Evolutionary conservation across 2,888 invertebrate genomes (phyloP).

Genomic region (Odiellus spinosus): DNA sequence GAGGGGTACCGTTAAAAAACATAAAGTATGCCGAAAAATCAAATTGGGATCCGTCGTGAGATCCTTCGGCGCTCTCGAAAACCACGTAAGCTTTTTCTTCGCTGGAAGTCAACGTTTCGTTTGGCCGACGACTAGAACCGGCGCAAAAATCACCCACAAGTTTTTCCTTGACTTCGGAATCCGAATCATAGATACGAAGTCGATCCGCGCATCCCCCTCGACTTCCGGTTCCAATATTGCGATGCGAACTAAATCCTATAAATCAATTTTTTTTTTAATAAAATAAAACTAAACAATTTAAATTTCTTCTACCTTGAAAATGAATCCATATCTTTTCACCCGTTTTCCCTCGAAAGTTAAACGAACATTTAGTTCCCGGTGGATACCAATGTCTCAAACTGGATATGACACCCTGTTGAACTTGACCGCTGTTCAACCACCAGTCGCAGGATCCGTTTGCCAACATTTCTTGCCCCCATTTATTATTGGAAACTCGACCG

Average conservation of each 20-base stretch:
- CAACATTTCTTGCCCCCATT: background rate
- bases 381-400: slow-evolving; percentile 16
- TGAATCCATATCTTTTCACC: slow-evolving; percentile 10
- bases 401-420: slow-evolving; percentile 10
- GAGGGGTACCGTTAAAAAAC: slow-evolving; percentile 8
- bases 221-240: background rate
- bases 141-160: slow-evolving; percentile 11
- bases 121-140: slow-evolving; percentile 5
- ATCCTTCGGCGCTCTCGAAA: slow-evolving; percentile 12
- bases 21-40: slow-evolving; percentile 12
- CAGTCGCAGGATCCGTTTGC: slow-evolving; percentile 7
- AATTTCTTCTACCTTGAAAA: slow-evolving; percentile 8
- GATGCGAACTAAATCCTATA: too few species aligned
- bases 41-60: slow-evolving; percentile 14
- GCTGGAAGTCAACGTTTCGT: slow-evolving; percentile 13
- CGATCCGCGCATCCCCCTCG: slow-evolving; percentile 2
- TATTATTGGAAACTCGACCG: background rate
- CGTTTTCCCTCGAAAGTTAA: slow-evolving; percentile 6
- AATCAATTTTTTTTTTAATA: too few species aligned
- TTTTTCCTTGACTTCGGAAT: too few species aligned
- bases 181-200: slow-evolving; percentile 10
- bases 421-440: slow-evolving; percentile 5
- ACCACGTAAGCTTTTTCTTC: slow-evolving; percentile 4
- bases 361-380: slow-evolving; percentile 11
- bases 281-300: too few species aligned